These are phyloP conservation scores for Pseudomugil gertrudae DNA, from an alignment of 2,797 vertebrate species.

Conservation along the genomic window DNA sequence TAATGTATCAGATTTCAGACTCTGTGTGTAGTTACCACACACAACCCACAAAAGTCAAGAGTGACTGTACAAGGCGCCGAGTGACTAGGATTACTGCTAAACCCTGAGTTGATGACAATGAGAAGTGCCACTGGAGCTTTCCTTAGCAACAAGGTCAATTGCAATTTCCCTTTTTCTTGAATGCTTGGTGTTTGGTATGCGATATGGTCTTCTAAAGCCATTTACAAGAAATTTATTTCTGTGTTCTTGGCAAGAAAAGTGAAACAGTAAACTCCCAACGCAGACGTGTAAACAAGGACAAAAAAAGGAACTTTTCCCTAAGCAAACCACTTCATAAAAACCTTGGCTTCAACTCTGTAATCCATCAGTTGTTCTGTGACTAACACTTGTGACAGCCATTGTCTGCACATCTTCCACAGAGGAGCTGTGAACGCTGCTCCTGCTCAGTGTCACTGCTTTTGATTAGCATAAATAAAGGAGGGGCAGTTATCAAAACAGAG, in stretches of 20 bases:
- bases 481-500: slow-evolving; percentile 75
- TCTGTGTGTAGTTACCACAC: slow-evolving; percentile 74
- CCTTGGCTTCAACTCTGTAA: slow-evolving; percentile 67
- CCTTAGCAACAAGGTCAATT: slow-evolving; percentile 62
- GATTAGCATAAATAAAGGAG: slow-evolving; percentile 81
- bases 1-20: slow-evolving; percentile 79
- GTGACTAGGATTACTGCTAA: slow-evolving; percentile 79
- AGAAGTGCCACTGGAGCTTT: slow-evolving; percentile 67
- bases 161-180: slow-evolving; percentile 34
- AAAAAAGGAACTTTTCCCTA: slow-evolving; percentile 44
- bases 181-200: slow-evolving; percentile 20
- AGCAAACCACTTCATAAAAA: slow-evolving; percentile 62
- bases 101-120: slow-evolving; percentile 74
- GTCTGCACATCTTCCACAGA: slow-evolving; percentile 65
- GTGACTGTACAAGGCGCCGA: slow-evolving; percentile 75
- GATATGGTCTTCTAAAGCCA: slow-evolving; percentile 28
- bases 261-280: slow-evolving; percentile 46
- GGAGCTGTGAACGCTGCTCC: slow-evolving; percentile 63
- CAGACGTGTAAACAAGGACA: slow-evolving; percentile 50
- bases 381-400: slow-evolving; percentile 81
- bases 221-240: slow-evolving; percentile 46
- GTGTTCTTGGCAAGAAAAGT: slow-evolving; percentile 49
- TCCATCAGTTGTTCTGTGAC: slow-evolving; percentile 80
- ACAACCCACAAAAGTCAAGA: slow-evolving; percentile 78
- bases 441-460: slow-evolving; percentile 73